Base-by-base conservation (phyloP, 2,113 vertebrate species). In the Saimiri boliviensis region DNA sequence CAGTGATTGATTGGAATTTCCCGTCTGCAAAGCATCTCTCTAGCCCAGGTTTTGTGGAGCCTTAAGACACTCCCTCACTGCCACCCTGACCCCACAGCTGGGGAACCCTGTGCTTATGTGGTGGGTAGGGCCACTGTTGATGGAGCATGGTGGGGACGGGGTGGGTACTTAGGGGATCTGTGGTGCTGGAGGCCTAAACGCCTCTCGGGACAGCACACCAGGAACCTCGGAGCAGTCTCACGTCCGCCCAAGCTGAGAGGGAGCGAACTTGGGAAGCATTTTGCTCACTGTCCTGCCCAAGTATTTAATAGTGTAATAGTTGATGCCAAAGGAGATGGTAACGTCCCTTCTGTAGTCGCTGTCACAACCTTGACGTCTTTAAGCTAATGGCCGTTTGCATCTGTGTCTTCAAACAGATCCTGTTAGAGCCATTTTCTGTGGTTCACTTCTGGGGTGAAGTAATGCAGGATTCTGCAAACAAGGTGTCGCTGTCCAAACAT, bases 401-500 rank as follows among this genome's bases (percentile, higher is more conserved):
- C 92, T 94, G 68, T 94, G 95, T 98, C 97, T 93, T 91, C 86
- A 79, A 81, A 93, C 92, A 89, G 79, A 91, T 92, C 86, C 81
- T 73, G 68, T 68, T 95, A 52, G 35, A 35, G 12, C 85, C 13
- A 0, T 95, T 94, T 96, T 54, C 88, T 91, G 6, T 79, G 30
- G 71, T 92, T 90, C 91, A 81, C 86, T 49, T 93, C 63, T 35
- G 42, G 96, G 94, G 89, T 94, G 87, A 49, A n/a, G 25, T 91
- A 45, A 40, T 16, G 11, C 52, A 23, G 89, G 94, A 32, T 68
- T 86, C 87, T 98, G 82, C 84, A 77, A 80, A 52, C 45, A 96
- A 96, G 95, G 88, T 98, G 97, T 98, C 83, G 95, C 98, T 97
- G 98, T 98, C 97, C 98, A 73, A 60, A 85, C 19, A 83, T 98